Percentiles rank a stretch among this genome's conserved stretches.
Conservation (phyloP, 2,888 invertebrate species). For the Megalurothrips usitatus region DNA sequence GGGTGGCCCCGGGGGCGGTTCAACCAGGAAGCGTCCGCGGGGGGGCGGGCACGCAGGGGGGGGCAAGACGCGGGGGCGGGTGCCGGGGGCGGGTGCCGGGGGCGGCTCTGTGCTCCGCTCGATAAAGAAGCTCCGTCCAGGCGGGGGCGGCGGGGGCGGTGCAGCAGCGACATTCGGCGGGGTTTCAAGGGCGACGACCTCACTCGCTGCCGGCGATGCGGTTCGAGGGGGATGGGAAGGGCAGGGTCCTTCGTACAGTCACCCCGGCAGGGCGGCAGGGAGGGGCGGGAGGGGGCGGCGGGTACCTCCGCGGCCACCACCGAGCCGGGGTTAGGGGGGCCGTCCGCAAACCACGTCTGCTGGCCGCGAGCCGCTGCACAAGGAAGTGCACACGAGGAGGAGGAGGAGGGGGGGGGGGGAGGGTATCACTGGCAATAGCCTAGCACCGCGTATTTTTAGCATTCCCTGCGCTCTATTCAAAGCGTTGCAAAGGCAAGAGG, state of each 20-base stretch:
- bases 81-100: not conserved
- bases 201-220: not conserved
- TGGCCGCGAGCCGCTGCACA: no score
- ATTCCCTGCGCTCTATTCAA: not conserved
- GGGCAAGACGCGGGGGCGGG: not conserved
- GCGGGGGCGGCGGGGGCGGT: not conserved
- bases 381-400: no score
- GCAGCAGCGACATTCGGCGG: constrained; percentile 7
- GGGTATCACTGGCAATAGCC: not conserved
- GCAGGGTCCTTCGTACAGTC: no score
- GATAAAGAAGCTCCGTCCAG: not conserved
- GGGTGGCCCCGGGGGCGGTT: constrained; percentile 2
- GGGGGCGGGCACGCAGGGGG: not conserved
- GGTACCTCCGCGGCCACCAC: no score
- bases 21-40: not conserved
- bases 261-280: no score
- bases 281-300: no score
- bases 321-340: no score
- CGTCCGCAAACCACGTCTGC: no score
- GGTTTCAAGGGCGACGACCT: constrained; percentile 15
- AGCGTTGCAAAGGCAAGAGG: not conserved
- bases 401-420: not conserved
- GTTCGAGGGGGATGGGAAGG: no score
- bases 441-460: not conserved
- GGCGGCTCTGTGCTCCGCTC: not conserved